Evolutionary conservation across 2,797 vertebrate genomes (phyloP).

Genomic region (Neosilurus hyrtlii): DNA sequence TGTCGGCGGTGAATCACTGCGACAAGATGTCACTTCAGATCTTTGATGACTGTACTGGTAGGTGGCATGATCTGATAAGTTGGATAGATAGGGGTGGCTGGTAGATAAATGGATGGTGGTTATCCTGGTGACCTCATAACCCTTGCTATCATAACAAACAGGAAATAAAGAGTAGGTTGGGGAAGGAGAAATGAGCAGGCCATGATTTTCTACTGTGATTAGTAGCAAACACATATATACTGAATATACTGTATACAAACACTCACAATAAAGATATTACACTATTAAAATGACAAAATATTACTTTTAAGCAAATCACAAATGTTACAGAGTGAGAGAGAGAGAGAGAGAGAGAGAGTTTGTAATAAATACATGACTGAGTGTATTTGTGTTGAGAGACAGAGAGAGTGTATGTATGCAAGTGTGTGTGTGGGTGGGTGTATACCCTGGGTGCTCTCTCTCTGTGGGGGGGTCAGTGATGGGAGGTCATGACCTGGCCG

Average conservation of each 20-base stretch:
- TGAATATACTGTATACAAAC: no score
- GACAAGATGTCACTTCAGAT: background rate
- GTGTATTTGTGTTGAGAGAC: constrained; percentile 37
- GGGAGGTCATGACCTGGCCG: constrained; percentile 74
- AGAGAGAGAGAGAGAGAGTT: background rate
- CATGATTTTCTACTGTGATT: background rate
- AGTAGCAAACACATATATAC: background rate
- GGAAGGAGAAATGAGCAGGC: constrained; percentile 22
- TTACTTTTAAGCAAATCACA: constrained; percentile 5
- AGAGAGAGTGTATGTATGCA: constrained; percentile 34
- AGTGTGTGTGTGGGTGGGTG: constrained; percentile 41
- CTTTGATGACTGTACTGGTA: constrained; percentile 23
- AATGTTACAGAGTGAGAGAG: background rate
- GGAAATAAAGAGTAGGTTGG: constrained; percentile 51
- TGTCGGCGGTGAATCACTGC: background rate
- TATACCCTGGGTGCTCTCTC: constrained; percentile 40
- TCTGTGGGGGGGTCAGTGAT: constrained; percentile 72
- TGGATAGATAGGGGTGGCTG: constrained; percentile 5
- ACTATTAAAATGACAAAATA: background rate
- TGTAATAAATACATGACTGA: background rate
- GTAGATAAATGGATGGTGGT: constrained; percentile 28
- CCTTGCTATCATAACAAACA: constrained; percentile 59
- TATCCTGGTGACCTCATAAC: constrained; percentile 15
- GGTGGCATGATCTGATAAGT: constrained; percentile 30
- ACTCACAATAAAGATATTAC: no score